Evolutionary conservation across 2,888 invertebrate genomes (phyloP).

Genomic region (Carpatolechia fugitivella): DNA sequence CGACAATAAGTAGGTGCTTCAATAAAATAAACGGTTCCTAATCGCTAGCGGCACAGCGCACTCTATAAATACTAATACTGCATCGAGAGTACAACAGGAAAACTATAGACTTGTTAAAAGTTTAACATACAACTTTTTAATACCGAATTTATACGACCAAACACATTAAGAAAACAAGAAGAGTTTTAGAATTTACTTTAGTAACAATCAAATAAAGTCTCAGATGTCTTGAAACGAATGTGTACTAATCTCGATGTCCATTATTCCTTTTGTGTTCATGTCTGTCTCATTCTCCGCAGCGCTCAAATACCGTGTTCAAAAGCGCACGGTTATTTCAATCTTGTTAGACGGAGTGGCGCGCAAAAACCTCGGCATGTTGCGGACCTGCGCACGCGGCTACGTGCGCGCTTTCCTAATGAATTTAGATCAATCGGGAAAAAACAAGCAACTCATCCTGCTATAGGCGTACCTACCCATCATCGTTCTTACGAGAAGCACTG

Average conservation of each 20-base stretch:
- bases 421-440: conserved; percentile 63
- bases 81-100: conserved; percentile 18
- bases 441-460: conserved; percentile 30
- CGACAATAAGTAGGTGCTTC: conserved; percentile 55
- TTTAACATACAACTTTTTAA: too few relatives aligned
- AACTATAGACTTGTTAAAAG: conserved; percentile 13
- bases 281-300: conserved; percentile 47
- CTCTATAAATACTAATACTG: conserved; percentile 28
- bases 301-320: conserved; percentile 53
- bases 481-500: conserved; percentile 16
- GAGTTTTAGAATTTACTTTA: background rate
- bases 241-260: conserved; percentile 1
- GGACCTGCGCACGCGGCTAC: conserved; percentile 50
- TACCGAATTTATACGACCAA: too few relatives aligned
- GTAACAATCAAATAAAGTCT: background rate
- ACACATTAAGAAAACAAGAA: too few relatives aligned
- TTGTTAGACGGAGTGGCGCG: conserved; percentile 63
- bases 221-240: background rate
- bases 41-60: conserved; percentile 38
- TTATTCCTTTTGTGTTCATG: conserved; percentile 19
- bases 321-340: conserved; percentile 64
- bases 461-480: conserved; percentile 17
- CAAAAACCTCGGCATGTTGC: conserved; percentile 62
- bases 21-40: conserved; percentile 64
- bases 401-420: conserved; percentile 58